A percentile compares a stretch with the other conserved stretches of the same genome.
These are phyloP conservation scores for Colistium nudipinnis DNA, from an alignment of 2,113 vertebrate genomes.

Conservation along the genomic window DNA sequence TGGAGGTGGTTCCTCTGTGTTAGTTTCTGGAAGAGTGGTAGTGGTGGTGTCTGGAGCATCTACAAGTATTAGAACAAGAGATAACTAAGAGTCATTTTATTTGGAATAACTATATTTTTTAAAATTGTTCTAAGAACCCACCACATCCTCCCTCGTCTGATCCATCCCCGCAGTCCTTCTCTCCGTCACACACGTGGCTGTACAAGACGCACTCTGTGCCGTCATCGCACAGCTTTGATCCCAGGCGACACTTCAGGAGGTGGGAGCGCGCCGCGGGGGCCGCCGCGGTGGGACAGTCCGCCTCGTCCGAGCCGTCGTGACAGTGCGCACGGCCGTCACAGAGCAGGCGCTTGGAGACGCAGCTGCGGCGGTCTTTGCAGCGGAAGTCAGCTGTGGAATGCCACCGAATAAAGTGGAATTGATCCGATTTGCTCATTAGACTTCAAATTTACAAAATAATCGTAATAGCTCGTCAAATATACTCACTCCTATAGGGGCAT, in stretches of 20 bases:
- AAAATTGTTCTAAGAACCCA: too few relatives aligned
- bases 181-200: slow-evolving; percentile 85
- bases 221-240: slow-evolving; percentile 73
- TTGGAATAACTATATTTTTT: too few relatives aligned
- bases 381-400: slow-evolving; percentile 69
- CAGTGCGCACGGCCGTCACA: slow-evolving; percentile 86
- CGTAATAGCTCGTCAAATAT: neutral
- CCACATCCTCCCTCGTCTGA: slow-evolving; percentile 73
- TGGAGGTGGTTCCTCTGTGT: neutral
- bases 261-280: neutral
- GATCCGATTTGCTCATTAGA: neutral
- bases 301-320: slow-evolving; percentile 85
- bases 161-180: slow-evolving; percentile 86
- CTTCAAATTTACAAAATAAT: neutral
- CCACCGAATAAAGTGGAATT: neutral
- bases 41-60: neutral
- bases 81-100: neutral
- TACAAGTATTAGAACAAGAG: neutral
- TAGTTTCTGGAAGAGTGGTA: neutral
- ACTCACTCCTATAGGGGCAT: slow-evolving; percentile 80
- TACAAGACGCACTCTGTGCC: slow-evolving; percentile 79
- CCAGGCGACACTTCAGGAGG: slow-evolving; percentile 59
- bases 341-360: slow-evolving; percentile 65
- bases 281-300: slow-evolving; percentile 57
- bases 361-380: slow-evolving; percentile 71